Evolutionary conservation across 1,140 invertebrate species (phyloP), one percentile per base, ranked within the genome.

Genomic region (Neodiprion virginianus): DNA sequence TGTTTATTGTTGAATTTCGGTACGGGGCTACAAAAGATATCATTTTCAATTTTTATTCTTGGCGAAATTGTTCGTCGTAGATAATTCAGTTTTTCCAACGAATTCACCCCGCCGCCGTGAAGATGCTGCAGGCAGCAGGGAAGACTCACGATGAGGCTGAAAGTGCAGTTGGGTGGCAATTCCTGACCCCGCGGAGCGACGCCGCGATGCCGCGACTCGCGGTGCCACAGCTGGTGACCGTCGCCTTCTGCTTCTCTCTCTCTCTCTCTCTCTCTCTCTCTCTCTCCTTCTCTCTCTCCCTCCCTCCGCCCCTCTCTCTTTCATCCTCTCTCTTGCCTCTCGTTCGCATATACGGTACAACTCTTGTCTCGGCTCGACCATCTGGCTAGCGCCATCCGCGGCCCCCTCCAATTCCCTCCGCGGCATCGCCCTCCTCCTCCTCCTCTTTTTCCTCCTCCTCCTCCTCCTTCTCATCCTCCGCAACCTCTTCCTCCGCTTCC

Each of bases 221-320:
- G 50, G 40, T 79, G 81, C 78, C 82, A 84, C 82, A 84, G 82
- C 82, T 84, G 82, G 82, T 81, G 82, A 82, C 77, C 80, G 79
- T 80, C 80, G 79, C 77, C 80, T 80, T 40, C 28, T 40, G 28
- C 28, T 40, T 40, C 28, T 40, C 28, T 40, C 78, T 77, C 75
- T 76, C 78, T 76, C 78, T 73, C 78, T 75, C 77, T 77, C 75
- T 17, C 69, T 50, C 67, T 23, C 21, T 53, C 74, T 72, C 74
- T 75, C 40, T 66, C 74, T 68, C 50, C 7, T 7, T 67, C 9
- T 50, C 3, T 69, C 7, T 17, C 66, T 17, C 66, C 28, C 53
- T 50, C 53, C 17, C 67, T 74, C 66, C 17, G 53, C 40, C 67
- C 61, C 61, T 65, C 14, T 71, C 14, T 9, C 12, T 50, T 49